Evolutionary conservation across 2,888 invertebrate genomes (phyloP), one percentile per base, ranked within the genome.

Genomic region (Nemoura dubitans): DNA sequence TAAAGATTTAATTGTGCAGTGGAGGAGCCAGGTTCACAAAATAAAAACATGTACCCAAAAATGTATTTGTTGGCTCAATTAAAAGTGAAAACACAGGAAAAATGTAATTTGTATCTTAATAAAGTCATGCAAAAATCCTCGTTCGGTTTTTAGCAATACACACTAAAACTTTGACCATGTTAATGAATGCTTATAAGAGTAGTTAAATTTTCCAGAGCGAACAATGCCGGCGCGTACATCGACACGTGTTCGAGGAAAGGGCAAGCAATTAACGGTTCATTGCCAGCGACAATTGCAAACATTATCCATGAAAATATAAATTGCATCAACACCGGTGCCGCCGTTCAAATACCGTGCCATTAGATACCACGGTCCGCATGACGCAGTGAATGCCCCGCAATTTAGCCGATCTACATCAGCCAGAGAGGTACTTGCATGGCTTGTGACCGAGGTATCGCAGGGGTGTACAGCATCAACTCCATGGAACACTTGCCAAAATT

Each of bases 281-380:
- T 59, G 59, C 59, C 1, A 59, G 59, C 59, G 59, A 59, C 59
- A 59, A 59, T 59, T 59, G 59, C 59, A 59, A 59, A 59, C 59
- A 59, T 59, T 59, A 59, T 10, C 14, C 59, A 59, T 59, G 10
- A 59, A 59, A 59, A 59, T 59, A 59, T 59, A 59, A 59, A 59
- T 59, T 59, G 21, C 59, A 59, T 59, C 59, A 59, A 59, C 21
- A 59, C 21, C 2, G 16, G 59, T 1, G 2, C 10, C 3, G 59
- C 59, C 36, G 21, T 59, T 59, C 59, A 59, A 59, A 21, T 59
- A 59, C 59, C 14, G 14, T 59, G 59, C 14, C 14, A 59, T 59
- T 59, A 59, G 6, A 59, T 21, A 59, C 59, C 59, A 36, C 10
- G 5, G 36, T 36, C 36, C 36, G n/a, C n/a, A n/a, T 36, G 10